Evolutionary conservation across 2,113 vertebrate species (phyloP).

Genomic region (Uria lomvia): DNA sequence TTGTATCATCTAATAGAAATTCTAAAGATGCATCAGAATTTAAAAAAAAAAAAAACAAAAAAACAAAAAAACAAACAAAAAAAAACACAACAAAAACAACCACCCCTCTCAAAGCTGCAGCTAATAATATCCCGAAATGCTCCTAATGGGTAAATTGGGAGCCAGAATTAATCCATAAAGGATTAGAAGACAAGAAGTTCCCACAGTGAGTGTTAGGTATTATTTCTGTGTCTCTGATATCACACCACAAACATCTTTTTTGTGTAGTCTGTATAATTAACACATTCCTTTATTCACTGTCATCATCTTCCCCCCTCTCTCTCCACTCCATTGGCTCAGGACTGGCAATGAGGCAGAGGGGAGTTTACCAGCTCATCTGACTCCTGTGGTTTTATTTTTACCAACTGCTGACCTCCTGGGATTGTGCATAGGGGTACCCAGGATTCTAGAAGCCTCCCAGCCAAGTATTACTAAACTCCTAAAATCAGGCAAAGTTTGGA

Average conservation of each 20-base stretch:
- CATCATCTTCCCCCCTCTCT: not conserved
- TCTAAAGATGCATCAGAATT: not conserved
- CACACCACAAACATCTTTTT: not conserved
- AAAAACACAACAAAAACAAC: not conserved
- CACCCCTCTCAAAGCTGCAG: not conserved
- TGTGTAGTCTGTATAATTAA: not conserved
- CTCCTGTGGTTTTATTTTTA: not conserved
- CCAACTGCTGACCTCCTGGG: not conserved
- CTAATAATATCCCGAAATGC: not conserved
- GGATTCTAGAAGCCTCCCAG: not conserved
- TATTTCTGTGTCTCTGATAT: not conserved
- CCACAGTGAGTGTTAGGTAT: not conserved
- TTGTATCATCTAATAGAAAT: not conserved
- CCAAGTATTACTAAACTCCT: not conserved
- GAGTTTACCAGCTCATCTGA: not conserved
- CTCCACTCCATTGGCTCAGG: not conserved
- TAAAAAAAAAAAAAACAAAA: too few species aligned
- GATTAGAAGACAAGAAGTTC: not conserved
- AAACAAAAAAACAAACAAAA: too few species aligned
- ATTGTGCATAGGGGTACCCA: not conserved
- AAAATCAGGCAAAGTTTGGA: not conserved
- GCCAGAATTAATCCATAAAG: not conserved
- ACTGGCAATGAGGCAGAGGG: rapidly evolving
- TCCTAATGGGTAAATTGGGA: not conserved
- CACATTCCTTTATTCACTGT: not conserved